Base-by-base conservation (phyloP, 2,888 invertebrate species). In the Rhimphoctona megacephalus region DNA sequence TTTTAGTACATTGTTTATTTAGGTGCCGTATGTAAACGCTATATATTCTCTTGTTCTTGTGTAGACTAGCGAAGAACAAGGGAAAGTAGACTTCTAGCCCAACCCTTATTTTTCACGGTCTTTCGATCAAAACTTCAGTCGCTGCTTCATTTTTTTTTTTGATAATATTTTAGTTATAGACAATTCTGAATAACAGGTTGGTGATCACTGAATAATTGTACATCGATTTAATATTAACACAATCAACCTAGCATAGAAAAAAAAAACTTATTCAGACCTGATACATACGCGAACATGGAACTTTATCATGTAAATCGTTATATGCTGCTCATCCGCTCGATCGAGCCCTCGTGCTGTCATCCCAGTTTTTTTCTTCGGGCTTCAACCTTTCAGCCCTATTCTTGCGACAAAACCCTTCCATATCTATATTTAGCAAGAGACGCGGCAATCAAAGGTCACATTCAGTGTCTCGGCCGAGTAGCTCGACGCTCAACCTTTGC, bases 361-460 rank as follows among this genome's bases (percentile, higher is more conserved):
- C 73, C 82, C 49, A 46, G 17, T 69, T 72, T 77, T 49, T 81
- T 70, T 73, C 33, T 46, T 43, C 49, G 11, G 49, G 70, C 66
- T 36, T 19, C 33, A 17, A 22, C 46, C 80, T 30, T 14, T 36
- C 36, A 43, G 43, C 43, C 43, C 61, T 52, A 22, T 80, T n/a
- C 19, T 64, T 43, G 39, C n/a, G 64, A 52, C 39, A 36, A 70
- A 82, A 77, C 46, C 52, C 72, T 66, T 77, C 33, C 30, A 66
- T 70, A 33, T 61, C 25, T 54, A 70, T 80, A 54, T 57, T 54
- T 57, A 46, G 33, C 22, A 19, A 43, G n/a, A 49, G 22, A 80
- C 19, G 22, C 39, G 67, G 57, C 76, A 86, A 66, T 77, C 76
- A 86, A 86, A 80, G 83, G 80, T 86, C 79, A 83, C 76, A 83